Evolutionary conservation across 2,113 vertebrate species (phyloP).

Genomic region (Lasiurus borealis): DNA sequence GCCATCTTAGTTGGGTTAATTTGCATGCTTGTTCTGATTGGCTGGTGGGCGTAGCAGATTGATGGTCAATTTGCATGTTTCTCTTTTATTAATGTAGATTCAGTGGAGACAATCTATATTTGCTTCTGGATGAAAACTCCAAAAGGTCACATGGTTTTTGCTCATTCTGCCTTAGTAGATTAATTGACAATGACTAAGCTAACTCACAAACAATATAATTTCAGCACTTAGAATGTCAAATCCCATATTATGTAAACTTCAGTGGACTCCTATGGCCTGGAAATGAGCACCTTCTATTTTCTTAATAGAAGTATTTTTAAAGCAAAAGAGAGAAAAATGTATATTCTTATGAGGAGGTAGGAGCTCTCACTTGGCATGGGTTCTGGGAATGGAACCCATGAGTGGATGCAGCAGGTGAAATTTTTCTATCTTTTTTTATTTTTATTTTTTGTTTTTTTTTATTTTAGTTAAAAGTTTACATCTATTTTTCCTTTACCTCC

Average conservation of each 20-base stretch:
- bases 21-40: too few species aligned
- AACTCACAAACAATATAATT: not conserved
- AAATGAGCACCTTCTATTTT: not conserved
- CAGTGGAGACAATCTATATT: not conserved
- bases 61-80: too few species aligned
- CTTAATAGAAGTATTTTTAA: not conserved
- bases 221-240: not conserved
- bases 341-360: not conserved
- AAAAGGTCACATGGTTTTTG: not conserved
- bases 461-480: conserved; percentile 9
- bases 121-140: not conserved
- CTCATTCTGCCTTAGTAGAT: not conserved
- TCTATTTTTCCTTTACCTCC: not conserved
- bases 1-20: too few species aligned
- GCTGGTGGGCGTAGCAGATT: too few species aligned
- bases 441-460: not conserved
- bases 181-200: not conserved
- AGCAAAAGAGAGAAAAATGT: not conserved
- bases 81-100: too few species aligned
- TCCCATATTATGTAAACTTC: not conserved
- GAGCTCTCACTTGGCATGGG: not conserved
- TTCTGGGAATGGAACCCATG: not conserved
- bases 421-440: not conserved
- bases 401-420: not conserved
- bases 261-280: not conserved